A percentile compares a stretch with the other conserved stretches of the same genome.
phyloP scores from a whole-genome alignment of 2,797 vertebrate genomes.

The Sebastes variabilis region DNA sequence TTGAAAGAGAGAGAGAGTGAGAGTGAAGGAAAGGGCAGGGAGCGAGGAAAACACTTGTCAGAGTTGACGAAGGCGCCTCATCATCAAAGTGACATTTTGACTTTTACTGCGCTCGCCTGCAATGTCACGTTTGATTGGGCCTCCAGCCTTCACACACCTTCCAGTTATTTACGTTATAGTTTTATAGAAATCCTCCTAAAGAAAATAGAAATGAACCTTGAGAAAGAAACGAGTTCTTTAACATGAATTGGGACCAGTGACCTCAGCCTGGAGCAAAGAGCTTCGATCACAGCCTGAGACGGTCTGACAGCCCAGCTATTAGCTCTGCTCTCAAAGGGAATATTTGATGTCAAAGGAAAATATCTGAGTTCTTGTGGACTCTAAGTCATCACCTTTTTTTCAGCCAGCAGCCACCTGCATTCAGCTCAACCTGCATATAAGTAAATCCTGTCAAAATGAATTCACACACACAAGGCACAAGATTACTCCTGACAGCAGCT shows the following conservation, averaged over 20 bases:
- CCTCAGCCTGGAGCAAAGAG: slow-evolving; percentile 26
- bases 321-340: slow-evolving; percentile 36
- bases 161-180: slow-evolving; percentile 12
- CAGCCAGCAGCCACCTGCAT: slow-evolving; percentile 25
- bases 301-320: slow-evolving; percentile 22
- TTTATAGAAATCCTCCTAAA: slow-evolving; percentile 26
- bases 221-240: slow-evolving; percentile 2
- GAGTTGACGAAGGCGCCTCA: slow-evolving; percentile 26
- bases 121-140: slow-evolving; percentile 27
- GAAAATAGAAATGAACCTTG: slow-evolving; percentile 10
- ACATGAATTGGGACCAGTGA: slow-evolving; percentile 18
- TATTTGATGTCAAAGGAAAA: slow-evolving; percentile 47
- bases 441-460: slow-evolving; percentile 47
- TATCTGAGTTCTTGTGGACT: slow-evolving; percentile 9
- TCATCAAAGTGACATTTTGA: slow-evolving; percentile 35
- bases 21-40: not conserved
- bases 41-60: slow-evolving; percentile 26
- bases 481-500: slow-evolving; percentile 49
- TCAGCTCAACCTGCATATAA: slow-evolving; percentile 28
- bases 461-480: slow-evolving; percentile 13
- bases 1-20: not conserved
- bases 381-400: slow-evolving; percentile 1
- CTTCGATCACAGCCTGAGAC: slow-evolving; percentile 32
- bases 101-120: slow-evolving; percentile 21
- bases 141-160: not conserved